Evolutionary conservation across 2,888 invertebrate genomes (phyloP), one percentile per base, ranked within the genome.

Genomic region (Sarcophaga subvicina): DNA sequence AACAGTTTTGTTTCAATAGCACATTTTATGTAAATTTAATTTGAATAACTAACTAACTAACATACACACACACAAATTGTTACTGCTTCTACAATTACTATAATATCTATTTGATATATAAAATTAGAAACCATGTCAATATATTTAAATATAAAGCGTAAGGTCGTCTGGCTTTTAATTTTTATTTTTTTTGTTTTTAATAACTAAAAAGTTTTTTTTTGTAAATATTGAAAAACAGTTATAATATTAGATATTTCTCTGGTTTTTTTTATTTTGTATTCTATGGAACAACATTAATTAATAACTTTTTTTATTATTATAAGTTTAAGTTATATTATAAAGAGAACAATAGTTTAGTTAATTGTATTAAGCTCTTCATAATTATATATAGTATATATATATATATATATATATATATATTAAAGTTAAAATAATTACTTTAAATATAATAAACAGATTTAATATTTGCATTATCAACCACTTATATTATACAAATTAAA

Each of bases 31-130:
- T 17, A 54, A 54, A 54, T 54, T 54, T 17, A 54, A 54, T 54
- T 54, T 54, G 14, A 54, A 54, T 54, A 54, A 54, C 17, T 14
- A 54, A 54, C 2, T 14, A 54, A 4, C 17, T 12, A 1, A 49
- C 37, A 37, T 10, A 37, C 37, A 54, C 4, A 54, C 11, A 67
- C 66, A 37, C 14, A 60, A 78, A 25, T 78, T 62, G 78, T 78
- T 78, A 78, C 70, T 63, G 70, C 78, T 70, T 70, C 70, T 78
- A 78, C 62, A 70, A 78, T 37, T 37, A 37, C 8, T 37, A 37
- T 37, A 37, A 37, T 37, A 37, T 37, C 37, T 37, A 37, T 45
- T 62, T 17, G 37, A 37, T 37, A 37, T 37, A 54, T 54, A 54
- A 14, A 54, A 54, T 54, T 54, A 54, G 12, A 54, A 4, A 54